Base-by-base conservation (phyloP, 2,113 vertebrate genomes). In the Ailuropoda melanoleuca region DNA sequence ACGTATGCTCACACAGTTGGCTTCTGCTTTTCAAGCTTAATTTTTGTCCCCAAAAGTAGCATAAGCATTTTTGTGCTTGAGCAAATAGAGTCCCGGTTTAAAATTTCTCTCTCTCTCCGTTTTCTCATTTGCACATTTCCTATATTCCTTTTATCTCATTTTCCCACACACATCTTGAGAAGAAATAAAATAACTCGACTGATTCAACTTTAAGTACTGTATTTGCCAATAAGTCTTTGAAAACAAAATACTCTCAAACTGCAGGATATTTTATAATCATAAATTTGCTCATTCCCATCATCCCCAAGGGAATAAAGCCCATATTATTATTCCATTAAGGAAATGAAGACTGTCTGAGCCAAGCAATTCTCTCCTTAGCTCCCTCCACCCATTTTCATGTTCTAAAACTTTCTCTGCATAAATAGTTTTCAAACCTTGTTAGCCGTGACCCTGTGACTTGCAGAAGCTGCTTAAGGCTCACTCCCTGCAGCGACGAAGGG, bases 301-400 rank as follows among this genome's bases (percentile, higher is more conserved):
- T 97, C 55, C 90, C 77, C 93, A 50, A 60, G 84, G 92, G 97
- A 24, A 56, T 19, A 90, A 62, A 48, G n/a, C 64, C 78, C 90
- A 88, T 93, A 93, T 96, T 97, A 97, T 97, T 97, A 97, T 98
- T 96, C 96, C 97, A 97, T 98, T 97, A 97, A 97, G 97, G 97
- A 97, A 97, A 97, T 97, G 93, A 98, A 96, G 95, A 93, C 56
- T 93, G 83, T 53, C 66, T 1, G 84, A 97, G 97, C 97, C 97
- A 96, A 94, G 53, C 31, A 84, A 78, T n/a, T 64, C 90, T 95
- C 83, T 92, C 93, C 83, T 86, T 37, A 64, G 84, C 70, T 95
- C 74, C 62, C 34, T 92, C 92, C 78, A 18, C 84, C 48, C 56
- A 68, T 62, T 92, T 58, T 78, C 46, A 78, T 90, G 87, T 95